Evolutionary conservation across 2,113 vertebrate genomes (phyloP), one percentile per base, ranked within the genome.

Genomic region (Prinia subflava): DNA sequence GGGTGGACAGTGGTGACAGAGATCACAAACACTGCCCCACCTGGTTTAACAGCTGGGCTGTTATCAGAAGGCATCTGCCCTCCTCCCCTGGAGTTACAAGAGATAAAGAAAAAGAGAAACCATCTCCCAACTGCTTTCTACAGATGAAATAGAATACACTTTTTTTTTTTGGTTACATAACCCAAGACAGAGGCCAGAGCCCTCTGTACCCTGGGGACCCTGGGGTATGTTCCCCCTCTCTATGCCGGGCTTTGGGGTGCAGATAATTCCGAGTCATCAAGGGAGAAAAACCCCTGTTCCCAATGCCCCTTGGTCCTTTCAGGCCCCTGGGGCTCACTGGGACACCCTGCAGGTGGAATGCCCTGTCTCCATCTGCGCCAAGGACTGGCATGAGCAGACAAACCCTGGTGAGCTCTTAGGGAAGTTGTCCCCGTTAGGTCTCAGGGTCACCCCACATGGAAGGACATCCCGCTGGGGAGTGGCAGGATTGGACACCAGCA

Each of bases 281-380:
- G 0, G 6, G 39, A 56, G 15, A 33, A 41, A 46, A n/a, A 37
- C 15, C 27, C 21, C 52, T 39, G 41, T 30, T 47, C 41, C 33
- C n/a, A 27, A 1, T 21, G 47, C 35, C 23, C 27, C 41, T 9
- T 31, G 50, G 22, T 59, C 56, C n/a, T 11, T 9, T 3, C 42
- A 49, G 30, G 8, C 42, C 49, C 25, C 13, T 31, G 0, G 0
- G 15, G 27, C 18, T 8, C 49, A 1, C 57, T 18, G 59, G 1
- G 1, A 12, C 39, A 52, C 20, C 11, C 27, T 1, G 3, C 20
- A 30, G 33, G 3, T 0, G 3, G 15, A 59, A 3, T 20, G 19
- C 10, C 47, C 44, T 24, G 8, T n/a, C 21, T 1, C 11, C 20
- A 46, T 18, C 42, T 23, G 42, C 14, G 12, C 13, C 6, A 20